Percentiles rank a stretch among this genome's conserved stretches.
Evolutionary conservation across 2,888 invertebrate genomes (phyloP).

Genomic region (Chydorus sphaericus): DNA sequence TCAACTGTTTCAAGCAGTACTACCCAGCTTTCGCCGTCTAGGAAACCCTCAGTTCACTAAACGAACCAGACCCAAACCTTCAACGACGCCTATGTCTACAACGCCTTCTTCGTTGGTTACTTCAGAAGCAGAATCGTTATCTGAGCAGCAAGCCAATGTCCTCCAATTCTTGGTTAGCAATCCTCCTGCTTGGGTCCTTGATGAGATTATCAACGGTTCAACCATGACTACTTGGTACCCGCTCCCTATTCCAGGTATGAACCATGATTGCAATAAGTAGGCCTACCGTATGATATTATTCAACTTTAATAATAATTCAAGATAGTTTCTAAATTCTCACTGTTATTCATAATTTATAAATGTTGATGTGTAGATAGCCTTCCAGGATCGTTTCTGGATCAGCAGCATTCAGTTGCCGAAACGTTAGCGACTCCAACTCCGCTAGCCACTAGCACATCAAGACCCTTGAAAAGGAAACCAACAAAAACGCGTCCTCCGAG

Average conservation of each 20-base stretch:
- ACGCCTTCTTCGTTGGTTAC: conserved; percentile 16
- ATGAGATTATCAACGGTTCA: conserved; percentile 9
- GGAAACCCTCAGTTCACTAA: not conserved
- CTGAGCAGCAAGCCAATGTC: not conserved
- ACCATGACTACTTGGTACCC: conserved; percentile 9
- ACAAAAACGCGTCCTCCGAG: not conserved
- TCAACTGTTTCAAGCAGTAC: conserved; percentile 17
- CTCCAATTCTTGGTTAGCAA: conserved; percentile 14
- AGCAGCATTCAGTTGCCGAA: not conserved
- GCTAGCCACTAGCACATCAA: not conserved
- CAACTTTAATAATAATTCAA: too few relatives aligned
- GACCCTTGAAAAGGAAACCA: not conserved
- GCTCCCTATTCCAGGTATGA: conserved; percentile 1
- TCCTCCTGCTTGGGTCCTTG: conserved; percentile 15
- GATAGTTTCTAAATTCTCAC: too few relatives aligned
- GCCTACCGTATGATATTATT: not conserved
- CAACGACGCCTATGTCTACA: conserved; percentile 15
- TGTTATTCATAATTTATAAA: too few relatives aligned
- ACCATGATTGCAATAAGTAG: not conserved
- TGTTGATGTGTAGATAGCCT: not conserved
- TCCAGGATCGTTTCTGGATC: not conserved
- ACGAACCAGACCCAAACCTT: conserved; percentile 15
- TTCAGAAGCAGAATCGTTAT: not conserved
- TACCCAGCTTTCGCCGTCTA: conserved; percentile 15
- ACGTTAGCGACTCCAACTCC: not conserved